Conservation (phyloP, 2,888 invertebrate genomes). For the Netelia inedita region DNA sequence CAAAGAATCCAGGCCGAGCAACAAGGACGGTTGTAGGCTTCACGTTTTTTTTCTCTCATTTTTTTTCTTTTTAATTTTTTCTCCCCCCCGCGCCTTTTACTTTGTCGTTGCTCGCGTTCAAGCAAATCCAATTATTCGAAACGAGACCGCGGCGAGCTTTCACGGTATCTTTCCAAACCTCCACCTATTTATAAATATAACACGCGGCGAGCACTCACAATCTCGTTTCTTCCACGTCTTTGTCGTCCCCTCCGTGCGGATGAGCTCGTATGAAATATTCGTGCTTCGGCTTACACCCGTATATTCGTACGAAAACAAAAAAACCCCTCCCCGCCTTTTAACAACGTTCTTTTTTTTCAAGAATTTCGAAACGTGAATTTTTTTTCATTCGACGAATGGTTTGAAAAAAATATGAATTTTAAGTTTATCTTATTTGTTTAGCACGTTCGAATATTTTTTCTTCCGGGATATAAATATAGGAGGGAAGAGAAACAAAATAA, state of each 20-base stretch:
- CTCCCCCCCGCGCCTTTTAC: constrained; percentile 21
- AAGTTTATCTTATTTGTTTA: no score
- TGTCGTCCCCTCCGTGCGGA: constrained; percentile 35
- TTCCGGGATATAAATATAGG: background rate
- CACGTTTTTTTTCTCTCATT: constrained; percentile 11
- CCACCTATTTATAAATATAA: constrained; percentile 76
- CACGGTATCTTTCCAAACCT: constrained; percentile 78
- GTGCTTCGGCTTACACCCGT: background rate
- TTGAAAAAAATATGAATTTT: no score
- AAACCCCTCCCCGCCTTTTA: no score
- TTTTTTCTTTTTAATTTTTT: constrained; percentile 20
- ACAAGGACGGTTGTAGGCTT: constrained; percentile 48
- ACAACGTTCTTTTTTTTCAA: no score
- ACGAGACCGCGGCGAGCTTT: constrained; percentile 81
- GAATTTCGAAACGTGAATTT: no score
- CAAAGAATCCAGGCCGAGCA: constrained; percentile 41
- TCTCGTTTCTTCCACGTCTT: constrained; percentile 43
- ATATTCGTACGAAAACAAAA: background rate
- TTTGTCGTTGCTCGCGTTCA: constrained; percentile 69
- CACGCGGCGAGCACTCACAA: constrained; percentile 37
- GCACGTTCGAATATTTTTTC: background rate
- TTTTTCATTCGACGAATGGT: no score
- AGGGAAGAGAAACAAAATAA: constrained; percentile 8
- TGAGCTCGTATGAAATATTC: background rate
- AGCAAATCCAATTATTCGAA: constrained; percentile 83